Conservation (phyloP, 2,797 vertebrate genomes). For the Chiloscyllium punctatum region DNA sequence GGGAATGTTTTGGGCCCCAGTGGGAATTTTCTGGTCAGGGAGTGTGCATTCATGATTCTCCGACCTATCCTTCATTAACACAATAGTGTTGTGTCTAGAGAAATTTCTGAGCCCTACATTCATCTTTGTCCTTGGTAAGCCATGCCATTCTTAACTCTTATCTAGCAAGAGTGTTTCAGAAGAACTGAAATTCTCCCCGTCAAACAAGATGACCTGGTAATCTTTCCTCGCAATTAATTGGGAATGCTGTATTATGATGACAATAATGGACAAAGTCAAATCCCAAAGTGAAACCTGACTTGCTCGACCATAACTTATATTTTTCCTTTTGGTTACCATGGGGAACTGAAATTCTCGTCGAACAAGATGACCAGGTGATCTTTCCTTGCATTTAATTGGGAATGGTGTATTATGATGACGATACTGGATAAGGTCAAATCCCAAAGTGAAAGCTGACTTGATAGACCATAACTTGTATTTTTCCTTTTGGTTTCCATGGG, state of each 20-base stretch:
- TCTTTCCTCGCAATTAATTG: background rate
- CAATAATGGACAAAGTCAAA: too few species aligned
- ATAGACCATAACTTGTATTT: too few species aligned
- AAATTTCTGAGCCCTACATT: background rate
- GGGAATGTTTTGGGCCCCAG: background rate
- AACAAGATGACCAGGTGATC: too few species aligned
- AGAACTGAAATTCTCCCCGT: background rate
- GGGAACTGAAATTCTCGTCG: background rate
- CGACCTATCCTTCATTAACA: background rate
- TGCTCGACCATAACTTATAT: too few species aligned
- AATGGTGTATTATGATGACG: background rate
- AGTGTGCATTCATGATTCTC: background rate
- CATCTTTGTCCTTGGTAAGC: background rate
- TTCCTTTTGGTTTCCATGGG: too few species aligned
- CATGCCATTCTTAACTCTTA: background rate
- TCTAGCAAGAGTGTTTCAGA: background rate
- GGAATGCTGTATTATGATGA: background rate
- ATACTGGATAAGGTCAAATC: too few species aligned
- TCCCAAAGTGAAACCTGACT: too few species aligned
- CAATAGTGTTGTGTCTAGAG: background rate
- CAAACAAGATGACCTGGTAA: too few species aligned
- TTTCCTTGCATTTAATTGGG: background rate
- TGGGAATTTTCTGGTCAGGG: background rate
- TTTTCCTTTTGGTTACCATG: too few species aligned
- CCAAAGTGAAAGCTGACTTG: too few species aligned